Evolutionary conservation across 2,797 vertebrate genomes (phyloP), one percentile per base, ranked within the genome.

Genomic region (Graptemys geographica): DNA sequence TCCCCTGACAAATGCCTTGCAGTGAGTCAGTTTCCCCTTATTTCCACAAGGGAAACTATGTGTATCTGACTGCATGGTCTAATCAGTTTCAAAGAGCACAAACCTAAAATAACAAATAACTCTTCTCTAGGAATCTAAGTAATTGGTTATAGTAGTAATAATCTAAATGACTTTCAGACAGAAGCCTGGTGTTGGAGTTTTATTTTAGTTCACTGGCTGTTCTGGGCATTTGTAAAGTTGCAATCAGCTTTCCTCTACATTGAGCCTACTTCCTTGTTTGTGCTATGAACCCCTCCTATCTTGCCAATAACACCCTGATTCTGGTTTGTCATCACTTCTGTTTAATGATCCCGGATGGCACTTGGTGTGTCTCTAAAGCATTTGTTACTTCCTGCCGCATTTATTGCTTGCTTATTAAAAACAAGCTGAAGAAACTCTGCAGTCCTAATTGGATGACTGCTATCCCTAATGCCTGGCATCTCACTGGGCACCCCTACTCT

Each of bases 371-470:
- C 5, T 94, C 83, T 90, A 31, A 92, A 83, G 12, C 44, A 37
- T 0, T 0, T 12, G 2, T 86, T 96, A 95, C 89, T 88, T 88
- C 91, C 92, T 55, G 11, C 52, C 5, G 4, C 31, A 44, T 41
- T 86, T 78, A 57, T 55, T 93, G 53, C 52, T 56, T 81, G 2
- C 5, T 81, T 88, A 55, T 80, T n/a, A 18, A 47, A 87, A 93
- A 76, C 28, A 3, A 6, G 11, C 51, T 79, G 82, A 82, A 84
- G 90, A 86, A n/a, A 11, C 11, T 87, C 33, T 69, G 74, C 21
- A 18, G 1, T 76, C 0, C 0, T 33, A 65, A 11, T 49, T 80
- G 52, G 33, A 10, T 82, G 78, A 31, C 4, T 72, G 37, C n/a
- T 72, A 12, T 41, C n/a, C 65, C 65, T 41, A 41, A 41, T 72